phyloP scores from a whole-genome alignment of 1,140 invertebrate genomes.

The Tribolium castaneum region DNA sequence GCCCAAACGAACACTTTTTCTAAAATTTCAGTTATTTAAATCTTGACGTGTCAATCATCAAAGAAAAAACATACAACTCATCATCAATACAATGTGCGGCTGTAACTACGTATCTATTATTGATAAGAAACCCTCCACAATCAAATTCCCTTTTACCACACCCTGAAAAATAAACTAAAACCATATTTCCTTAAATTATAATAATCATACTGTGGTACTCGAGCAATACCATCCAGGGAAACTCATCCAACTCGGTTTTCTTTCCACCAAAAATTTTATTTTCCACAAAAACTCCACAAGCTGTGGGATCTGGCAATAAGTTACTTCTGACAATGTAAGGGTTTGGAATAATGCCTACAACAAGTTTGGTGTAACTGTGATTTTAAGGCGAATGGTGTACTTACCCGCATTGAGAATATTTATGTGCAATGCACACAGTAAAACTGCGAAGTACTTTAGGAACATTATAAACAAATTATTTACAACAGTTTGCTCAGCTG shows the following conservation, averaged over 20 bases:
- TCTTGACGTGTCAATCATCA: neutral
- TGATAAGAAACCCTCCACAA: constrained; percentile 70
- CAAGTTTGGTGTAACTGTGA: neutral
- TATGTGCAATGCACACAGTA: neutral
- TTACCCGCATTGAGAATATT: neutral
- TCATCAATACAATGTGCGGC: constrained; percentile 88
- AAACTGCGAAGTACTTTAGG: neutral
- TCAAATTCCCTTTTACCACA: constrained; percentile 51
- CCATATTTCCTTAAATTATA: neutral
- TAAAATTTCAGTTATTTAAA: constrained; percentile 50
- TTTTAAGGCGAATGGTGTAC: neutral
- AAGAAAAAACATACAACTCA: constrained; percentile 48
- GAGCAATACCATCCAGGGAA: neutral
- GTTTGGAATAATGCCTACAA: neutral
- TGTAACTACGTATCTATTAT: constrained; percentile 72
- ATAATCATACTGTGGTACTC: neutral
- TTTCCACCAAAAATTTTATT: neutral
- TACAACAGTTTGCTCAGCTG: neutral
- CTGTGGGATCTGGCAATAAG: neutral
- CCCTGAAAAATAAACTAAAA: constrained; percentile 8
- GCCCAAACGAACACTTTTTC: constrained; percentile 69
- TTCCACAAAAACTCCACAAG: neutral
- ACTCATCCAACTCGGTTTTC: neutral
- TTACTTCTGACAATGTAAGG: neutral
- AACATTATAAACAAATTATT: neutral